Evolutionary conservation across 2,888 invertebrate species (phyloP).

Genomic region (Cinara cedri): DNA sequence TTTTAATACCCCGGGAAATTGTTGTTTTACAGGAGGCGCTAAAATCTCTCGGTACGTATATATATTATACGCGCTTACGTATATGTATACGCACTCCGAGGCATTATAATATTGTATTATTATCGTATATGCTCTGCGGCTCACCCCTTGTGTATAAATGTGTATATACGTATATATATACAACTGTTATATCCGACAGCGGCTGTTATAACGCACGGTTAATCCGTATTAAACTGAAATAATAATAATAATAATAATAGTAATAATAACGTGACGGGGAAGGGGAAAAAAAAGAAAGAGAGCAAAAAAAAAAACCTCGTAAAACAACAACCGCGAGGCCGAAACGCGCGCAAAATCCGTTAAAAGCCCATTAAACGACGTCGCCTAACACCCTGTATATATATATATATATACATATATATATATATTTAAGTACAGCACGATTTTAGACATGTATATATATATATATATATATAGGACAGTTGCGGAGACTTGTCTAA

Average conservation of each 20-base stretch:
- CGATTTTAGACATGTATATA: not conserved
- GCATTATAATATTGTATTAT: constrained; percentile 34
- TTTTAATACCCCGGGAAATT: not conserved
- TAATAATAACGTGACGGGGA: too few species aligned
- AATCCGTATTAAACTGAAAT: constrained; percentile 53
- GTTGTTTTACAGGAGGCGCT: not conserved
- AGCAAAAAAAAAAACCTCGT: not conserved
- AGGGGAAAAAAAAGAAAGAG: not conserved
- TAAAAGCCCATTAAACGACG: constrained; percentile 54
- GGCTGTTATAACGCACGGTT: constrained; percentile 24
- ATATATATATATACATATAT: not conserved
- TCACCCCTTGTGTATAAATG: not conserved
- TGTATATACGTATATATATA: not conserved
- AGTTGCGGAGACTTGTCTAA: not conserved
- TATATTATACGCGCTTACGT: not conserved
- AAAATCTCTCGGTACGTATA: not conserved
- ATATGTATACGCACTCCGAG: not conserved
- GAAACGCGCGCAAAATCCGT: constrained; percentile 44
- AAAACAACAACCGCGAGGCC: constrained; percentile 42
- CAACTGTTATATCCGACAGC: not conserved
- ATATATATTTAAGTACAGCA: not conserved
- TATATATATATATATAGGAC: not conserved
- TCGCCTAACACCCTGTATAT: constrained; percentile 17
- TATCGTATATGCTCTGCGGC: not conserved
- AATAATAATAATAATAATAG: too few species aligned